A percentile compares a stretch with the other conserved stretches of the same genome.
phyloP scores from a whole-genome alignment of 2,113 vertebrate species.

The Phrynosoma platyrhinos region DNA sequence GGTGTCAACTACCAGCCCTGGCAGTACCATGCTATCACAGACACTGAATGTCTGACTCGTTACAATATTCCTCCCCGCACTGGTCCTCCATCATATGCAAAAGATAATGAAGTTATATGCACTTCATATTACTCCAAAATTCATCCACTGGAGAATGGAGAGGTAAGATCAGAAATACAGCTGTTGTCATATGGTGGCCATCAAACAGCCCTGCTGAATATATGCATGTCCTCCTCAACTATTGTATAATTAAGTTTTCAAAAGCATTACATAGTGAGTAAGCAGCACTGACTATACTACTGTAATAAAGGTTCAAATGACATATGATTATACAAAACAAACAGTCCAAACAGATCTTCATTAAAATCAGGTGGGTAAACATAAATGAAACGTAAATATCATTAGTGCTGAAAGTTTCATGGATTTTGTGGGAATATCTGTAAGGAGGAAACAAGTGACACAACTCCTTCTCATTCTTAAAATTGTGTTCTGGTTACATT shows the following conservation, averaged over 20 bases:
- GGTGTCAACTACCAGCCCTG: slow-evolving; percentile 88
- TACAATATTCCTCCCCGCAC: slow-evolving; percentile 89
- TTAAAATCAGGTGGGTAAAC: neutral
- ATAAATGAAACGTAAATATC: neutral
- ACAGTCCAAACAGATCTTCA: neutral
- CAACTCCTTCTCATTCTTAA: neutral
- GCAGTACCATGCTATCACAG: slow-evolving; percentile 96
- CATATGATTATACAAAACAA: neutral
- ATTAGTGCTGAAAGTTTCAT: neutral
- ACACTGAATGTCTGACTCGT: slow-evolving; percentile 91
- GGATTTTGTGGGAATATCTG: too few relatives aligned
- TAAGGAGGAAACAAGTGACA: neutral
- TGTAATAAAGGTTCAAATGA: neutral
- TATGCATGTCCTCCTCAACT: neutral
- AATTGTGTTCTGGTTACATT: neutral
- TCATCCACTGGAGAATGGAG: slow-evolving; percentile 96
- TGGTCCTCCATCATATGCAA: slow-evolving; percentile 89
- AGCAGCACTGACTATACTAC: neutral
- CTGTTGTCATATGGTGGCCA: neutral
- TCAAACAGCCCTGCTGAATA: rapidly evolving
- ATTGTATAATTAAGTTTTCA: neutral
- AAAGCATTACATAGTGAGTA: neutral
- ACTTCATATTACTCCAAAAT: slow-evolving; percentile 97
- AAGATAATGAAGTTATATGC: slow-evolving; percentile 96
- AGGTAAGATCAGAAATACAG: slow-evolving; percentile 82